These are phyloP conservation scores for Phylloscopus trochiloides DNA, from an alignment of 2,113 vertebrate species.

Conservation along the genomic window DNA sequence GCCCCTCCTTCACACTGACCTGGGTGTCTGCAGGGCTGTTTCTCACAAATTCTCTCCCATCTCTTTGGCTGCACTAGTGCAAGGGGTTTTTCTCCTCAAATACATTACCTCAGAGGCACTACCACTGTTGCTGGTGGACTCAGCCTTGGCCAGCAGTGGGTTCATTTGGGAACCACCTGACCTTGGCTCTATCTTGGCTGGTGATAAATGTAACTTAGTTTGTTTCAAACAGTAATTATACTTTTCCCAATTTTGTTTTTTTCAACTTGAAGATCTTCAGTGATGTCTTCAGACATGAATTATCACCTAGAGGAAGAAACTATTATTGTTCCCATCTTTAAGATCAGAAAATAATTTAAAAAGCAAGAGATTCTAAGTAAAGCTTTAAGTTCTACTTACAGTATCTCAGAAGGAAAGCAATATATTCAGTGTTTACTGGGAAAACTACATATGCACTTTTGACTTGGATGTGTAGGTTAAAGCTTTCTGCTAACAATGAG, in stretches of 20 bases:
- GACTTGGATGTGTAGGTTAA: not conserved
- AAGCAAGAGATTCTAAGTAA: not conserved
- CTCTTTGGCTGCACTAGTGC: not conserved
- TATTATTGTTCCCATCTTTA: not conserved
- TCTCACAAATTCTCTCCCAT: not conserved
- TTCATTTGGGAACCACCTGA: not conserved
- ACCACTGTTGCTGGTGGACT: not conserved
- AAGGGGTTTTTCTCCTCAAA: not conserved
- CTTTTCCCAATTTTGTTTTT: not conserved
- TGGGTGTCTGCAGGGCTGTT: not conserved
- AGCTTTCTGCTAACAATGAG: not conserved
- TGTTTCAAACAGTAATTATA: not conserved
- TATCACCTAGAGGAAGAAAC: not conserved
- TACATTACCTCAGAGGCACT: accelerated
- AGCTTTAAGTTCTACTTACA: not conserved
- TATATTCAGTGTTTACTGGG: not conserved
- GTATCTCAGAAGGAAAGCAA: not conserved
- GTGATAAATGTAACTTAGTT: not conserved
- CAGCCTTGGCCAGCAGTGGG: not conserved
- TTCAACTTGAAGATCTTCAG: not conserved
- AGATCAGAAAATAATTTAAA: not conserved
- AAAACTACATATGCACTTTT: not conserved
- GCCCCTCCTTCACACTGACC: not conserved
- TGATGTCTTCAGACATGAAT: not conserved
- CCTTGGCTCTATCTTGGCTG: not conserved